Base-by-base conservation (phyloP, 1,140 invertebrate species). In the Philaenus spumarius region DNA sequence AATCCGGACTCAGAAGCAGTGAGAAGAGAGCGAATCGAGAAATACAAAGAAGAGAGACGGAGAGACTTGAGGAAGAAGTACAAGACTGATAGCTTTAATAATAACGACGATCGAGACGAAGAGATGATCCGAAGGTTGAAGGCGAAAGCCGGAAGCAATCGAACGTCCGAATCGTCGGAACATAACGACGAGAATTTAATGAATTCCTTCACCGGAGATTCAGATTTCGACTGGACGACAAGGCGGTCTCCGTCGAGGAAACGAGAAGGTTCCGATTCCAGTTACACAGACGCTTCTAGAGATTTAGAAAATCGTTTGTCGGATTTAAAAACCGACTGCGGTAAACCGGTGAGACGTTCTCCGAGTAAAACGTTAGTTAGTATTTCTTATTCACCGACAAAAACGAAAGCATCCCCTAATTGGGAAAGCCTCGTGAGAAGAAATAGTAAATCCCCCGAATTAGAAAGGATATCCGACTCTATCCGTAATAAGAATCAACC, bases 31-130 rank as follows among this genome's bases (percentile, higher is more conserved):
- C 42, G 65, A 14, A 69, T 69, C 53, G 64, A 68, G 53, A 64
- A 88, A 68, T 94, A 94, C 68, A 95, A 95, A 75, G 90, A 93
- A 69, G 91, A 94, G 68, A 75, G 92, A n/a, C 77, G 92, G 53
- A 85, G 83, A 52, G 89, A 90, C 66, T 70, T 95, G 19, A 79
- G 90, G 24, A 89, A 94, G 67, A 93, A 93, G 71, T 90, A 90
- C 67, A 84, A 87, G 55, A 86, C 86, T 0, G 90, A 94, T 66
- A 87, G 86, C 19, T 89, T 93, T 58, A 80, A 85, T 39, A 78
- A 80, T 58, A 73, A 78, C 46, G 80, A 80, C 30, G 67, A 69
- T 40, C 53, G 50, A 14, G 61, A 65, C 22, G 59, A 65, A 43
- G 65, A 66, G 37, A 48, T 66, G 42, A 64, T 66, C n/a, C 46